phyloP scores from a whole-genome alignment of 2,797 vertebrate species.

The Florisuga fusca region DNA sequence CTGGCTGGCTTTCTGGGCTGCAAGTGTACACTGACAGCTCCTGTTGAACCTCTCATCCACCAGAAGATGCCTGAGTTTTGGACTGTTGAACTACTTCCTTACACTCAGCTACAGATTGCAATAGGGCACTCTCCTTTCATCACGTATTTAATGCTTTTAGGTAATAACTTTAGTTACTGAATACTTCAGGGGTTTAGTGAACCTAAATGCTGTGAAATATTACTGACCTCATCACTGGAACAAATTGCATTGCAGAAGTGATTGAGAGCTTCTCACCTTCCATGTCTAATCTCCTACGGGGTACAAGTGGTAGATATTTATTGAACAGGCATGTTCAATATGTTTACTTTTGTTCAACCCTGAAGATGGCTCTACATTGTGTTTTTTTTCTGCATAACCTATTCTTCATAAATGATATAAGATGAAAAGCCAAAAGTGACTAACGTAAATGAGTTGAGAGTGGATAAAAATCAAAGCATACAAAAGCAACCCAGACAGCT shows the following conservation, averaged over 20 bases:
- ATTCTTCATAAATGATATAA: neutral
- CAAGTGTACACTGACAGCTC: no score
- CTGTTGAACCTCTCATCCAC: no score
- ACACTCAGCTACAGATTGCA: neutral
- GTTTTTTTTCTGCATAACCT: accelerated
- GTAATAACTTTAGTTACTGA: neutral
- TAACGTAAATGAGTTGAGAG: neutral
- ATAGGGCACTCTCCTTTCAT: neutral
- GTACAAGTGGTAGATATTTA: neutral
- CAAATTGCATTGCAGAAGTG: neutral
- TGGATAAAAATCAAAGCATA: neutral
- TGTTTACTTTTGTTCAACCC: neutral
- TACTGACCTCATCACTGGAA: neutral
- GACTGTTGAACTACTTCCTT: neutral
- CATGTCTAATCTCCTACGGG: neutral
- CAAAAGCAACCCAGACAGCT: neutral
- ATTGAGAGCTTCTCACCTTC: neutral
- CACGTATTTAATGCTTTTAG: neutral
- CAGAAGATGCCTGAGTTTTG: neutral
- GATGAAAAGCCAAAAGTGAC: neutral
- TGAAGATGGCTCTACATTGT: neutral
- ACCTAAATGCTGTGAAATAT: neutral
- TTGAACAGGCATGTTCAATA: neutral
- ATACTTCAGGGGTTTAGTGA: neutral
- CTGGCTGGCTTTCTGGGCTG: no score